Evolutionary conservation across 2,888 invertebrate genomes (phyloP).

Genomic region (Dryobotodes eremita): DNA sequence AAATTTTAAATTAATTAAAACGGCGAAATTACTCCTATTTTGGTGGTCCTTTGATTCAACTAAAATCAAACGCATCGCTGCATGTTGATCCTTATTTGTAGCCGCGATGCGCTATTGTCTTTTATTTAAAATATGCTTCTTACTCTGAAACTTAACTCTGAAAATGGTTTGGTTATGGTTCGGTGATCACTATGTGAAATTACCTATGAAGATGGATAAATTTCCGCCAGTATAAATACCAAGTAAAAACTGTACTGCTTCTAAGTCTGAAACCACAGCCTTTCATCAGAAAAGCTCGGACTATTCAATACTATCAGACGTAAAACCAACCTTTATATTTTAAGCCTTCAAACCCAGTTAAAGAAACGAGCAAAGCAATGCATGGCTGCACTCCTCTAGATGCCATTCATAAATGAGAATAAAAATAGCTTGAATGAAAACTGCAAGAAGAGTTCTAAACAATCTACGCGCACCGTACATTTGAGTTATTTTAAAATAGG

Average conservation of each 20-base stretch:
- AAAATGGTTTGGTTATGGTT: not conserved
- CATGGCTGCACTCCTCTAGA: slow-evolving; percentile 35
- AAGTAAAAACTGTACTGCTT: not conserved
- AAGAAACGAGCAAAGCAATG: slow-evolving; percentile 12
- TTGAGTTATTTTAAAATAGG: slow-evolving; percentile 61
- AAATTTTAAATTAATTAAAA: too few species aligned
- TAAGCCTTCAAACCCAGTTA: not conserved
- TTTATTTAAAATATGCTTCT: too few species aligned
- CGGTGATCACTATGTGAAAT: not conserved
- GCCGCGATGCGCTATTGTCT: too few species aligned
- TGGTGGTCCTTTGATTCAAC: too few species aligned
- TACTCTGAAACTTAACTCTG: not conserved
- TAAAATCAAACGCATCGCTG: too few species aligned
- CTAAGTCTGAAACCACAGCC: not conserved
- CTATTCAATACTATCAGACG: not conserved
- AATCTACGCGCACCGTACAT: slow-evolving; percentile 38
- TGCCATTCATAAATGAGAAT: slow-evolving; percentile 27
- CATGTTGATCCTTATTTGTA: too few species aligned
- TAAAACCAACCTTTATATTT: slow-evolving; percentile 5
- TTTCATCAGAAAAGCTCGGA: slow-evolving; percentile 6
- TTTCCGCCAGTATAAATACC: not conserved
- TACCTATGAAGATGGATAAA: not conserved
- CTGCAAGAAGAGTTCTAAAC: slow-evolving; percentile 40
- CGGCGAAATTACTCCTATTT: too few species aligned
- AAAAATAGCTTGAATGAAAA: slow-evolving; percentile 37